phyloP scores from a whole-genome alignment of 2,113 vertebrate genomes.

The Cyanocitta stelleri region DNA sequence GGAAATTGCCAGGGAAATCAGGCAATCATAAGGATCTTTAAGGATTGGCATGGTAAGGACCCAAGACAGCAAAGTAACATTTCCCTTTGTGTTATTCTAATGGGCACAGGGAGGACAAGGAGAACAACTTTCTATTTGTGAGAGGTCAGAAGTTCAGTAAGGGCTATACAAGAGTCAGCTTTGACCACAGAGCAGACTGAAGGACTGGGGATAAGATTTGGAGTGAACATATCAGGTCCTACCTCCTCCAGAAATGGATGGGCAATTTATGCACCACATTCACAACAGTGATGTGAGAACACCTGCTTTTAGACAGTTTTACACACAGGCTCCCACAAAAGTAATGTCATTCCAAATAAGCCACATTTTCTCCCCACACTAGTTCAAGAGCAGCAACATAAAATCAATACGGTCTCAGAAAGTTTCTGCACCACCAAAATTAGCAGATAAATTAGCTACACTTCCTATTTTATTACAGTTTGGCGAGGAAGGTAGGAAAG shows the following conservation, averaged over 20 bases:
- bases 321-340: not conserved
- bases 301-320: not conserved
- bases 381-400: not conserved
- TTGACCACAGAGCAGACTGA: not conserved
- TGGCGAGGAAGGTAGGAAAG: not conserved
- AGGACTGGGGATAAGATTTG: not conserved
- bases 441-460: not conserved
- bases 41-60: not conserved
- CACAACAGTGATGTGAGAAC: fast-evolving
- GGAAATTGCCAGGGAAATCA: not conserved
- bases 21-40: not conserved
- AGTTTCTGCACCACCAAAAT: not conserved
- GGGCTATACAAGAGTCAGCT: not conserved
- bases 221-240: not conserved
- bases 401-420: not conserved
- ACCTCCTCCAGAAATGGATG: fast-evolving
- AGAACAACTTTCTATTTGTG: not conserved
- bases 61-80: not conserved
- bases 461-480: fast-evolving
- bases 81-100: not conserved
- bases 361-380: not conserved
- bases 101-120: fast-evolving
- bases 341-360: not conserved
- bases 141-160: not conserved
- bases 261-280: not conserved